Evolutionary conservation across 2,888 invertebrate species (phyloP).

Genomic region (Vannuccia rotundouncinata): DNA sequence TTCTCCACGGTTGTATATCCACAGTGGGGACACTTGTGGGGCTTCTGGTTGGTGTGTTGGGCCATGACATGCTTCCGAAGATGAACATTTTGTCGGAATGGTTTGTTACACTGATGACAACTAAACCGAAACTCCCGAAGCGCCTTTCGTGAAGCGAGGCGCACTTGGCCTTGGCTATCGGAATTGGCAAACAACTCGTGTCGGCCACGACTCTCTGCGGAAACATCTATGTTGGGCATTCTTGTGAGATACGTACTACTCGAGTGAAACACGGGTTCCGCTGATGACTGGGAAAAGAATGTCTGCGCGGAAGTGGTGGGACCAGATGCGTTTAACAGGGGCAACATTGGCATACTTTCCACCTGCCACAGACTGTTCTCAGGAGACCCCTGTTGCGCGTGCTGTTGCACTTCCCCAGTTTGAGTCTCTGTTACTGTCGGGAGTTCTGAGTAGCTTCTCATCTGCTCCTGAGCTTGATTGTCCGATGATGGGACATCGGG

Average conservation of each 20-base stretch:
- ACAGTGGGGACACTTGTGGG: conserved; percentile 55
- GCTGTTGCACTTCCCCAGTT: not conserved
- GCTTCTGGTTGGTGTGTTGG: conserved; percentile 45
- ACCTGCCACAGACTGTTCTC: not conserved
- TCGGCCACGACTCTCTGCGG: not conserved
- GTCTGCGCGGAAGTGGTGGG: not conserved
- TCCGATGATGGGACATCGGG: not conserved
- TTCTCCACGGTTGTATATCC: conserved; percentile 56
- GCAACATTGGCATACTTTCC: not conserved
- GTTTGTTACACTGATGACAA: conserved; percentile 51
- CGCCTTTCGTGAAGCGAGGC: not conserved
- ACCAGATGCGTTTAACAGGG: not conserved
- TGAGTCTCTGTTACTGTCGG: not conserved
- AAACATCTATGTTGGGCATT: not conserved
- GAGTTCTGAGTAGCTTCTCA: not conserved
- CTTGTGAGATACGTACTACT: not conserved
- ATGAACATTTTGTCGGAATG: conserved; percentile 56
- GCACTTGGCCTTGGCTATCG: not conserved
- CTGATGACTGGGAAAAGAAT: too few species aligned
- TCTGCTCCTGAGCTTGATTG: not conserved
- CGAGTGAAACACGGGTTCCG: not conserved
- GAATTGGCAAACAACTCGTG: not conserved
- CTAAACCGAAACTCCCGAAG: conserved; percentile 44
- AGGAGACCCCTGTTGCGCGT: not conserved
- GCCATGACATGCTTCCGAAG: conserved; percentile 54